Percentiles rank a stretch among this genome's conserved stretches.
Conservation (phyloP, 2,888 invertebrate species). For the Drosophila hamatofila region DNA sequence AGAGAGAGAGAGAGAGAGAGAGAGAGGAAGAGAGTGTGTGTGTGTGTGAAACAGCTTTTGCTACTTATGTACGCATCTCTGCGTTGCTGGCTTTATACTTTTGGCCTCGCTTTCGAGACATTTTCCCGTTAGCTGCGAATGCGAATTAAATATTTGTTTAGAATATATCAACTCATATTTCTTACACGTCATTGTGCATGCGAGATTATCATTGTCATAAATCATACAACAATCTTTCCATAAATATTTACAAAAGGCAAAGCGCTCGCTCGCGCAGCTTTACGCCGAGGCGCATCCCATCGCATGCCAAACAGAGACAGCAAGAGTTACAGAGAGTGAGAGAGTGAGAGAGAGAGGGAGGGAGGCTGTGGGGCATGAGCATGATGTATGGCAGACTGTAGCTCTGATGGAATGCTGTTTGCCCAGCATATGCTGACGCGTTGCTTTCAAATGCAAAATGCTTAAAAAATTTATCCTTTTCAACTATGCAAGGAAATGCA, state of each 20-base stretch:
- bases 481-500: slow-evolving; percentile 27
- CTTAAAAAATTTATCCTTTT: slow-evolving; percentile 46
- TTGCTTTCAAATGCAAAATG: slow-evolving; percentile 47
- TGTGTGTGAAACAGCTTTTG: background rate
- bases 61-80: background rate
- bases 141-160: slow-evolving; percentile 74
- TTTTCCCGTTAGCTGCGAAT: slow-evolving; percentile 28
- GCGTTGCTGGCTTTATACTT: slow-evolving; percentile 1
- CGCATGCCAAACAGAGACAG: background rate
- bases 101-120: background rate
- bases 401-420: slow-evolving; percentile 10
- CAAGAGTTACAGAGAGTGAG: background rate
- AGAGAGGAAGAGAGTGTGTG: background rate
- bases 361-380: background rate
- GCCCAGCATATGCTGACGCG: slow-evolving; percentile 35
- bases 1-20: background rate
- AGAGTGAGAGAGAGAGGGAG: background rate
- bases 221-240: slow-evolving; percentile 76
- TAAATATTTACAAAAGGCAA: slow-evolving; percentile 78
- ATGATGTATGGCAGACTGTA: slow-evolving; percentile 28
- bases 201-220: slow-evolving; percentile 77
- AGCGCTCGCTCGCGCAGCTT: slow-evolving; percentile 42
- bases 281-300: slow-evolving; percentile 11
- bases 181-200: slow-evolving; percentile 78
- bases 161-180: slow-evolving; percentile 75